Percentiles rank a stretch among this genome's conserved stretches.
Evolutionary conservation across 2,113 vertebrate genomes (phyloP).

Genomic region (Scatophagus argus): DNA sequence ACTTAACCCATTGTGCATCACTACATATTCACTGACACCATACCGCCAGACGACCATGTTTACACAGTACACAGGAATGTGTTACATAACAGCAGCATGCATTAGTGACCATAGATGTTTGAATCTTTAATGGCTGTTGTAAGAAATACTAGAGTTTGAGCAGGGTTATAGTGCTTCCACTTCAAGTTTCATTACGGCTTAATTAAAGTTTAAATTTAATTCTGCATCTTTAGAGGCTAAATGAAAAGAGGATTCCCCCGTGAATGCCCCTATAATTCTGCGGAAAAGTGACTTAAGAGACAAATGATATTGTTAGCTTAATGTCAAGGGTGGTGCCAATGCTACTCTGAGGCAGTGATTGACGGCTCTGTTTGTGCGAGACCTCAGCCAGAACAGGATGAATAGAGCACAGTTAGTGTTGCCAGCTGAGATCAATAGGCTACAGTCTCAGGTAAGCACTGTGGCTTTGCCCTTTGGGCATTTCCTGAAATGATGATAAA

Average conservation of each 20-base stretch:
- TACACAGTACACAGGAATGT: constrained; percentile 19
- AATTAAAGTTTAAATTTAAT: constrained; percentile 78
- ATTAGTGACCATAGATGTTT: constrained; percentile 8
- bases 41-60: constrained; percentile 20
- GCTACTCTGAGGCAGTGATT: constrained; percentile 62
- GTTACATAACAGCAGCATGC: constrained; percentile 21
- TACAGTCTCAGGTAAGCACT: constrained; percentile 72
- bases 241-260: constrained; percentile 47
- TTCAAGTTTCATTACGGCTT: constrained; percentile 70
- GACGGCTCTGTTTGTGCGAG: constrained; percentile 77
- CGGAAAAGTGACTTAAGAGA: constrained; percentile 60
- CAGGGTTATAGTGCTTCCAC: constrained; percentile 49
- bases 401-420: constrained; percentile 74
- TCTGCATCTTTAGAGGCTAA: constrained; percentile 68
- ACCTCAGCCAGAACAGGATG: constrained; percentile 68
- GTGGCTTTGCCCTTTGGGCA: constrained; percentile 64
- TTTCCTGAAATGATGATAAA: constrained; percentile 75
- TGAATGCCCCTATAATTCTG: constrained; percentile 39
- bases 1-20: constrained; percentile 60
- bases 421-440: constrained; percentile 78
- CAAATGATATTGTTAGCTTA: constrained; percentile 74
- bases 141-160: constrained; percentile 54
- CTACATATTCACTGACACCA: constrained; percentile 70
- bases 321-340: constrained; percentile 69
- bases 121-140: constrained; percentile 35